Evolutionary conservation across 1,140 invertebrate species (phyloP).

Genomic region (Drosophila auraria): DNA sequence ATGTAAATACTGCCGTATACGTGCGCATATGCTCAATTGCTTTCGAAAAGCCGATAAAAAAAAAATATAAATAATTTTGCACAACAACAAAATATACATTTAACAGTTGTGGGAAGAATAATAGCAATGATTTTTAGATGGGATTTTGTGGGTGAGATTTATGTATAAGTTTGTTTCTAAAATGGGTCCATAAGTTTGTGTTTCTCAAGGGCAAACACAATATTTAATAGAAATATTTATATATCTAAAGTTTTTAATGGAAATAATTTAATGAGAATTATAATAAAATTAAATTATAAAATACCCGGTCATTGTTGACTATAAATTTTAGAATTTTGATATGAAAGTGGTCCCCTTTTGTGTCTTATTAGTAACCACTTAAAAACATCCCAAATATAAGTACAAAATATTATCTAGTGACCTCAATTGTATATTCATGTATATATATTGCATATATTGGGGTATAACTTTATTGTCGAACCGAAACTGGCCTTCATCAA

Average conservation of each 20-base stretch:
- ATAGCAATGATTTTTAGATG: not conserved
- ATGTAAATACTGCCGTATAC: conserved; percentile 15
- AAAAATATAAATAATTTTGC: conserved; percentile 43
- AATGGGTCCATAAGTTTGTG: too few relatives aligned
- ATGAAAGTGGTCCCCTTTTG: too few relatives aligned
- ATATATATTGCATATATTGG: conserved; percentile 15
- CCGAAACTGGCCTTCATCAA: conserved; percentile 66
- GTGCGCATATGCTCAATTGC: conserved; percentile 53
- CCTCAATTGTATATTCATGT: not conserved
- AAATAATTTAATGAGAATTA: too few relatives aligned
- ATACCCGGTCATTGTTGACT: too few relatives aligned
- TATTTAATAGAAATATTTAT: too few relatives aligned
- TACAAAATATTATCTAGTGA: too few relatives aligned
- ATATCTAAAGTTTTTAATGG: too few relatives aligned
- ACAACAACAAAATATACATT: conserved; percentile 10
- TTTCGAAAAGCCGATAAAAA: conserved; percentile 61
- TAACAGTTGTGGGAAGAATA: conserved; percentile 4
- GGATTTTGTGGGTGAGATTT: not conserved
- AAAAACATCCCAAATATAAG: too few relatives aligned
- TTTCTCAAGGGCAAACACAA: too few relatives aligned
- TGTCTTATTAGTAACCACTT: too few relatives aligned
- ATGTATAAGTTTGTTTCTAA: too few relatives aligned
- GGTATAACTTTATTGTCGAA: conserved; percentile 27
- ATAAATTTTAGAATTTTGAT: too few relatives aligned
- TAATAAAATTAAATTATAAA: not conserved